Conservation (phyloP, 2,888 invertebrate genomes). For the Dysmachus trigonus region DNA sequence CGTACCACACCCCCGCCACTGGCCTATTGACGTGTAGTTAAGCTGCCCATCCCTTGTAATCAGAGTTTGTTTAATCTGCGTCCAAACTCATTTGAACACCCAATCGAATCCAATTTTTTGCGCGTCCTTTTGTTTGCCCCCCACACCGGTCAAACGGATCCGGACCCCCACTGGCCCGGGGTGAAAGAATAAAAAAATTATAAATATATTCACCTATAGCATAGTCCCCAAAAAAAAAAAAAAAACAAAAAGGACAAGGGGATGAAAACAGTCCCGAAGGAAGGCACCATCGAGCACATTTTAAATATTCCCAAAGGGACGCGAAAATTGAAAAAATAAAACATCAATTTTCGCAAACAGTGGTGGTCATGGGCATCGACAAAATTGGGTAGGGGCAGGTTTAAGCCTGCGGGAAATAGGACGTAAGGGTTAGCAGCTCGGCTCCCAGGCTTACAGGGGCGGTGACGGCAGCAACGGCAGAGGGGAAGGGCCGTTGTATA, state of each 20-base stretch:
- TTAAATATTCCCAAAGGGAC: conserved; percentile 36
- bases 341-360: conserved; percentile 29
- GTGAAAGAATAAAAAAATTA: neutral
- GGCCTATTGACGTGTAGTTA: neutral
- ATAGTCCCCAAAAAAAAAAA: neutral
- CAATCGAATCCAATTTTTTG: conserved; percentile 27
- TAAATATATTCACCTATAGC: neutral
- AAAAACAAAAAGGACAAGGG: neutral
- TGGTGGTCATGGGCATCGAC: neutral
- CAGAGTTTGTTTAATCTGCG: conserved; percentile 29
- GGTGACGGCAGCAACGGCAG: too few species aligned
- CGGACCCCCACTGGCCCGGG: neutral
- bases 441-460: neutral
- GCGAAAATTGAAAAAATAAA: conserved; percentile 39
- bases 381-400: neutral
- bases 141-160: too few species aligned
- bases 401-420: neutral
- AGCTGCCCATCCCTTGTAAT: conserved; percentile 9
- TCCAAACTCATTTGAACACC: conserved; percentile 19
- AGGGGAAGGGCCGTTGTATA: neutral
- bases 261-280: neutral
- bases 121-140: neutral
- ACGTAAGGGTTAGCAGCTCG: neutral
- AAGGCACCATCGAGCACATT: conserved; percentile 3
- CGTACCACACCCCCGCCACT: neutral